phyloP scores from a whole-genome alignment of 2,113 vertebrate genomes.

The Tauraco erythrolophus region DNA sequence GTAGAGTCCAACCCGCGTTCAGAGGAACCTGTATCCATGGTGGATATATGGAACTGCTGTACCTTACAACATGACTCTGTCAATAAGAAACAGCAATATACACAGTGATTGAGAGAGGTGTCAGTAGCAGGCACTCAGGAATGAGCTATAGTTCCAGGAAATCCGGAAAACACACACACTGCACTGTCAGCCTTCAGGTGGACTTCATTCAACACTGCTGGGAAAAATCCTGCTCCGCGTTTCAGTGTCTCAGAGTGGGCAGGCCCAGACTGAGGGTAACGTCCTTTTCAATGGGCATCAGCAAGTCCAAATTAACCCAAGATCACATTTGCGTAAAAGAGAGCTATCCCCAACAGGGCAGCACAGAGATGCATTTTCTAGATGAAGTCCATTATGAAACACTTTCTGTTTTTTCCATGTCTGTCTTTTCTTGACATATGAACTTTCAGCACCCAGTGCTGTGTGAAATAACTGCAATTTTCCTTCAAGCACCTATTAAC shows the following conservation, averaged over 20 bases:
- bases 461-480: conserved; percentile 37
- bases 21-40: neutral
- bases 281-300: neutral
- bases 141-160: neutral
- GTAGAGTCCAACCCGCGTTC: neutral
- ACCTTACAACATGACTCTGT: neutral
- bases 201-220: neutral
- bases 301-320: neutral
- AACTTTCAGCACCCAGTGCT: conserved; percentile 41
- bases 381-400: neutral
- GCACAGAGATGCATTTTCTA: neutral
- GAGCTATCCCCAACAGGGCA: neutral
- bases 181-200: neutral
- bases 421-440: conserved; percentile 21
- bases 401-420: neutral
- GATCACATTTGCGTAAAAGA: neutral
- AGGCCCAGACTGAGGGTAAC: neutral
- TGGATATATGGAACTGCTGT: neutral
- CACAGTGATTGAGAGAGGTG: neutral
- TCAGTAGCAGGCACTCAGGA: neutral
- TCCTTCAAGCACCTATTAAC: conserved; percentile 48
- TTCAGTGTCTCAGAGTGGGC: neutral
- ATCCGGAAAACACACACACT: neutral
- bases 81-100: neutral
- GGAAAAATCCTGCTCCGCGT: neutral